These are phyloP conservation scores for Heteromurus nitidus DNA, from an alignment of 2,888 invertebrate species.

Conservation along the genomic window DNA sequence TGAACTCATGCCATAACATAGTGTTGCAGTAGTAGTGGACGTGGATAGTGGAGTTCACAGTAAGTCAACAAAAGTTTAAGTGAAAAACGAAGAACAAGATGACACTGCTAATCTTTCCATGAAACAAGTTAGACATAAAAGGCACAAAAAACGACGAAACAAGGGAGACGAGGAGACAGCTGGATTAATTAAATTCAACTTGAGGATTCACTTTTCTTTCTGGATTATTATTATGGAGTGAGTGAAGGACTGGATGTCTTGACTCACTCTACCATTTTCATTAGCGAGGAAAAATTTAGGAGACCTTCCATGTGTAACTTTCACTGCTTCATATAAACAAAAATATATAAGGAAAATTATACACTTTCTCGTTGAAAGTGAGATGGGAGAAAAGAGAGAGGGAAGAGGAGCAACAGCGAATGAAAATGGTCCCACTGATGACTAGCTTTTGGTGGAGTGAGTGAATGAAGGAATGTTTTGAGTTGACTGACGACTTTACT, in stretches of 20 bases:
- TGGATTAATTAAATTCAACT: slow-evolving; percentile 74
- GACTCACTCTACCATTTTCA: too few relatives aligned
- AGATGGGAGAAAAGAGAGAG: neutral
- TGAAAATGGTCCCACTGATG: slow-evolving; percentile 37
- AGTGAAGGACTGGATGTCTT: slow-evolving; percentile 33
- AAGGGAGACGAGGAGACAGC: slow-evolving; percentile 68
- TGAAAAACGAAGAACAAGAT: slow-evolving; percentile 24
- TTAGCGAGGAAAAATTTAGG: too few relatives aligned
- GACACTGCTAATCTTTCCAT: slow-evolving; percentile 38
- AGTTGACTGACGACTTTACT: too few relatives aligned
- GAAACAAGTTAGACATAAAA: slow-evolving; percentile 23
- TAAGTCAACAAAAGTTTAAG: too few relatives aligned
- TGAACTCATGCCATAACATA: too few relatives aligned
- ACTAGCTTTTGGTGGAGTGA: slow-evolving; percentile 26
- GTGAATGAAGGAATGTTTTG: slow-evolving; percentile 50
- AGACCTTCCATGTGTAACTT: too few relatives aligned
- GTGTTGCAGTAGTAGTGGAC: too few relatives aligned
- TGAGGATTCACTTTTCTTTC: slow-evolving; percentile 64
- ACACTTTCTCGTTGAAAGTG: too few relatives aligned
- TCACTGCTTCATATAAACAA: too few relatives aligned
- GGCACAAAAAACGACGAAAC: slow-evolving; percentile 36
- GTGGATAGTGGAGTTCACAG: too few relatives aligned
- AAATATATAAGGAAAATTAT: too few relatives aligned
- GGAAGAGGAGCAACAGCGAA: neutral
- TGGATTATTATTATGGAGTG: slow-evolving; percentile 47